A percentile compares a stretch with the other conserved stretches of the same genome.
Conservation (phyloP, 2,888 invertebrate species). For the Cactoblastis cactorum region DNA sequence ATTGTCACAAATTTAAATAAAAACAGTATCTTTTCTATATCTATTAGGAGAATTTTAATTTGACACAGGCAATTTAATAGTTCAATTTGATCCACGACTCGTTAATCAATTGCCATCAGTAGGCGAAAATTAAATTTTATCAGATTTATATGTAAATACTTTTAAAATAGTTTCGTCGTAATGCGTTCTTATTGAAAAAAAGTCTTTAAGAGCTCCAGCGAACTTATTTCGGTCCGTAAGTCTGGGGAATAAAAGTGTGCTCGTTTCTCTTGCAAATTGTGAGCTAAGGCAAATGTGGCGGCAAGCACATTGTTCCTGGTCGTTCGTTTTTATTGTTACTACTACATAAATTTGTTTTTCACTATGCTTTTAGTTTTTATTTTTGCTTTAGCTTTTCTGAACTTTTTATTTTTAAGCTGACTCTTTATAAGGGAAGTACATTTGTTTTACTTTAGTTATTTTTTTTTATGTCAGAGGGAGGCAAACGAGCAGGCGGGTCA, state of each 20-base stretch:
- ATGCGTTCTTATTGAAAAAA: background rate
- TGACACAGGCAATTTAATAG: too few species aligned
- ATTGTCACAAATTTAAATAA: too few species aligned
- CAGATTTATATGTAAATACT: background rate
- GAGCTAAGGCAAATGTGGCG: background rate
- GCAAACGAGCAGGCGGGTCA: too few species aligned
- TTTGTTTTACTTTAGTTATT: too few species aligned
- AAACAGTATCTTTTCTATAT: too few species aligned
- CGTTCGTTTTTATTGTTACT: conserved; percentile 1
- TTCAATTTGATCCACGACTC: too few species aligned
- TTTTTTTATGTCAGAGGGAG: too few species aligned
- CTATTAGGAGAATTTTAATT: too few species aligned
- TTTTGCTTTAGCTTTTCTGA: background rate
- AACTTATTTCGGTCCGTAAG: background rate
- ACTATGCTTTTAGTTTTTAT: background rate
- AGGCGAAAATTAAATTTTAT: too few species aligned
- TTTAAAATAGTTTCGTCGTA: background rate
- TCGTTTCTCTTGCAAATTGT: background rate
- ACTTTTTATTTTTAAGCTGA: too few species aligned
- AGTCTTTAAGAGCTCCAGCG: background rate
- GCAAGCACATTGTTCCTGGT: background rate
- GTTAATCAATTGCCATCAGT: too few species aligned
- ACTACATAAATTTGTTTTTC: background rate
- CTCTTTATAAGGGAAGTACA: too few species aligned
- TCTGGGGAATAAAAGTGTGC: background rate